These are phyloP conservation scores for Boloria selene DNA, from an alignment of 2,888 invertebrate genomes.

Conservation along the genomic window DNA sequence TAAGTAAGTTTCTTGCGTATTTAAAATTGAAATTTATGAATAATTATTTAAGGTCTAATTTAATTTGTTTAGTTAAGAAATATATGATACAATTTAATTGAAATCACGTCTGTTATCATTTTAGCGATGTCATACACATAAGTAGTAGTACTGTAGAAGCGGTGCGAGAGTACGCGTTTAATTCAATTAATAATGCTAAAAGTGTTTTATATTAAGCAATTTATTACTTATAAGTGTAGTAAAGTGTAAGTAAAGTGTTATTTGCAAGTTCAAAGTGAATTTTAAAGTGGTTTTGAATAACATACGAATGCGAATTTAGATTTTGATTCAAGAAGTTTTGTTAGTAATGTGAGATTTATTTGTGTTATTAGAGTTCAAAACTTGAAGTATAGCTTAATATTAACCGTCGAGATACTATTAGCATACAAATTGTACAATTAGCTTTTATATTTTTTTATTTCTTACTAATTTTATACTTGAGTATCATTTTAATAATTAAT, in stretches of 20 bases:
- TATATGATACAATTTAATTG: conserved; percentile 8
- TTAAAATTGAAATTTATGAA: conserved; percentile 44
- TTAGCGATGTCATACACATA: conserved; percentile 75
- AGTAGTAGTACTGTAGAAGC: conserved; percentile 50
- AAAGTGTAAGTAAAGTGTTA: conserved; percentile 8
- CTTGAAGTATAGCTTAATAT: too few species aligned
- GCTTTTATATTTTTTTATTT: too few species aligned
- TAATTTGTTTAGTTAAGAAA: conserved; percentile 37
- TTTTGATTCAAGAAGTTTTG: conserved; percentile 6
- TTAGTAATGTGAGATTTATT: background rate
- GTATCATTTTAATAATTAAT: too few species aligned
- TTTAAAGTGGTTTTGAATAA: background rate
- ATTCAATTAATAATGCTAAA: conserved; percentile 25
- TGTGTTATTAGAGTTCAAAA: background rate
- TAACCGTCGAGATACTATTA: too few species aligned
- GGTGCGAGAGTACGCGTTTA: conserved; percentile 35
- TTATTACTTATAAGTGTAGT: background rate
- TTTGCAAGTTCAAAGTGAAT: conserved; percentile 4
- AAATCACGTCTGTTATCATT: conserved; percentile 61
- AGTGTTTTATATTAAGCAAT: conserved; percentile 10
- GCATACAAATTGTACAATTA: too few species aligned
- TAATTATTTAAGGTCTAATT: conserved; percentile 33
- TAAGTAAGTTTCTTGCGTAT: conserved; percentile 38
- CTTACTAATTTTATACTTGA: too few species aligned
- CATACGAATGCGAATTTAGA: background rate